phyloP scores from a whole-genome alignment of 1,140 invertebrate species.

The Globodera rostochiensis region DNA sequence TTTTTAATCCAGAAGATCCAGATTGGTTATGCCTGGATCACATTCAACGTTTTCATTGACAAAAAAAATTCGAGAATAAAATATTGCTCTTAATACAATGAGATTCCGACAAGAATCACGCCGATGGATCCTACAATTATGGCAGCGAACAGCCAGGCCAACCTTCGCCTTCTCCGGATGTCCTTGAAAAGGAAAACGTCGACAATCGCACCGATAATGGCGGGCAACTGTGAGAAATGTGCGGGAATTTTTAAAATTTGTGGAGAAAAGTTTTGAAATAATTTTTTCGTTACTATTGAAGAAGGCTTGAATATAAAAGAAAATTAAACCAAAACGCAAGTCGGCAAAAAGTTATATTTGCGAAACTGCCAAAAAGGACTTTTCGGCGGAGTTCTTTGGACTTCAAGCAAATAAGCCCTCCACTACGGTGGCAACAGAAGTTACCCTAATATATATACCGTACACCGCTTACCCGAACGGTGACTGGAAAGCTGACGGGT shows the following conservation, averaged over 20 bases:
- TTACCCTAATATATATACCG: too few species aligned
- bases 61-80: neutral
- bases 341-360: too few species aligned
- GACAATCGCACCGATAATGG: slow-evolving; percentile 54
- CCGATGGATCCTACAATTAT: slow-evolving; percentile 29
- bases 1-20: too few species aligned
- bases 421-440: too few species aligned
- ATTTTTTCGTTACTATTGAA: too few species aligned
- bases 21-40: too few species aligned
- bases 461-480: slow-evolving; percentile 45
- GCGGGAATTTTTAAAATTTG: neutral
- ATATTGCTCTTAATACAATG: slow-evolving; percentile 15
- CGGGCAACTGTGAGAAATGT: slow-evolving; percentile 54
- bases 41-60: too few species aligned
- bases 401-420: too few species aligned
- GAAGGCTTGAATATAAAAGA: too few species aligned
- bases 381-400: too few species aligned
- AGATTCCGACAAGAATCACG: slow-evolving; percentile 42
- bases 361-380: too few species aligned
- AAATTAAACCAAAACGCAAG: too few species aligned
- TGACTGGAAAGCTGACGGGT: slow-evolving; percentile 57
- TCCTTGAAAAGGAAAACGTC: slow-evolving; percentile 50
- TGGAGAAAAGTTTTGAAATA: neutral
- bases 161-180: slow-evolving; percentile 36
- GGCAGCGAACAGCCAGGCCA: slow-evolving; percentile 1